These are phyloP conservation scores for Drosophila pectinifera DNA, from an alignment of 1,140 invertebrate genomes.

Conservation along the genomic window DNA sequence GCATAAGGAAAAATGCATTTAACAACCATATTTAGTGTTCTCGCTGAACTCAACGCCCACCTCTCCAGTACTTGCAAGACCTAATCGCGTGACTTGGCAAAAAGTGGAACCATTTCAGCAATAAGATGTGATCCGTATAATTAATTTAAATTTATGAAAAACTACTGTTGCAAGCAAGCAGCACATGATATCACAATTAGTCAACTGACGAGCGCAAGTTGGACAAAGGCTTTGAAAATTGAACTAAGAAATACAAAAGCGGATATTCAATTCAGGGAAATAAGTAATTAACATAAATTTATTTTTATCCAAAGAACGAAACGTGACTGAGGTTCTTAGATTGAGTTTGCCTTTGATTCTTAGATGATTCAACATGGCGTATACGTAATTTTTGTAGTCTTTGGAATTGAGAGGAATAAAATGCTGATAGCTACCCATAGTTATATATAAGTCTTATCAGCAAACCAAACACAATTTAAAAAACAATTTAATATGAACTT, in stretches of 20 bases:
- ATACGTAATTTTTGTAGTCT: conserved; percentile 26
- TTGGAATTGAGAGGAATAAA: conserved; percentile 7
- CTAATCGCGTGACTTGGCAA: conserved; percentile 38
- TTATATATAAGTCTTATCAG: conserved; percentile 37
- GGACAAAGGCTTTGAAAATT: conserved; percentile 35
- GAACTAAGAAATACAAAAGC: conserved; percentile 28
- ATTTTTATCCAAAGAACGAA: conserved; percentile 10
- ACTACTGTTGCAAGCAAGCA: conserved; percentile 23
- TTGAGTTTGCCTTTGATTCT: conserved; percentile 4
- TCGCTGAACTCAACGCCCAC: conserved; percentile 50
- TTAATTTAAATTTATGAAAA: conserved; percentile 73
- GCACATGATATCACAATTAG: conserved; percentile 75
- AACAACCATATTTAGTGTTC: conserved; percentile 12
- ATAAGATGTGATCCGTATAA: conserved; percentile 55
- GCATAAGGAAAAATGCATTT: conserved; percentile 46
- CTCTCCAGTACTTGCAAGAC: conserved; percentile 1
- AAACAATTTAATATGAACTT: conserved; percentile 24
- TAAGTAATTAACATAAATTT: conserved; percentile 61
- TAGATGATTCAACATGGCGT: conserved; percentile 56
- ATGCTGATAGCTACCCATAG: background rate
- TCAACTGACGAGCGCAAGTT: conserved; percentile 31
- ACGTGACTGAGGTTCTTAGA: conserved; percentile 5
- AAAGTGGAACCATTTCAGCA: conserved; percentile 24
- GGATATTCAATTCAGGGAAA: conserved; percentile 42
- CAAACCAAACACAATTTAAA: conserved; percentile 3